Conservation (phyloP, 2,888 invertebrate genomes). For the Dysmachus trigonus region DNA sequence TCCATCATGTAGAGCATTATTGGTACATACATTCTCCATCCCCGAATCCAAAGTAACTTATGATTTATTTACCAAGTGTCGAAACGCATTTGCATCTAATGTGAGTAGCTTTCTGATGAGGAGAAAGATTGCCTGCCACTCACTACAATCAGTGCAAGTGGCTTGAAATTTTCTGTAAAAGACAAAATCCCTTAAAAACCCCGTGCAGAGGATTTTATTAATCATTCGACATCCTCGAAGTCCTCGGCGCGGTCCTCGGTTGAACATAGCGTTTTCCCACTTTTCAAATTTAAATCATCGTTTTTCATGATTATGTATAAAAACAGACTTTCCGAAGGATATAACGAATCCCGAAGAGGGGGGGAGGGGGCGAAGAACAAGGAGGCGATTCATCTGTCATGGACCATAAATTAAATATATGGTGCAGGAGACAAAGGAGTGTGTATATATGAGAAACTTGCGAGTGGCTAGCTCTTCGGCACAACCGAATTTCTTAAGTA, state of each 20-base stretch:
- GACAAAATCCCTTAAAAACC: neutral
- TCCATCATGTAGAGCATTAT: neutral
- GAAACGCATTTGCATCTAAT: neutral
- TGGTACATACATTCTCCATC: neutral
- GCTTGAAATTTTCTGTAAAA: neutral
- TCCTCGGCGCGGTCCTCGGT: neutral
- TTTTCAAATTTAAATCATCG: conserved; percentile 2
- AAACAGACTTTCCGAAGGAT: conserved; percentile 6
- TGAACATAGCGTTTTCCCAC: neutral
- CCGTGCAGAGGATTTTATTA: neutral
- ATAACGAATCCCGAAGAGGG: neutral
- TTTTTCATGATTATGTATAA: conserved; percentile 19
- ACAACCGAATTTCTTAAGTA: neutral
- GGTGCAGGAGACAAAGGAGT: neutral
- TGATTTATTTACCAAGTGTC: neutral
- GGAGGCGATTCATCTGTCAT: neutral
- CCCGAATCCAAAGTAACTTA: neutral
- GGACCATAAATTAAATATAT: conserved; percentile 2
- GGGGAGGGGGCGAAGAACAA: neutral
- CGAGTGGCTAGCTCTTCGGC: neutral
- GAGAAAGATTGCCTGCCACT: neutral
- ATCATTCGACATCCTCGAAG: neutral
- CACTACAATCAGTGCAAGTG: neutral
- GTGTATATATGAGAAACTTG: neutral
- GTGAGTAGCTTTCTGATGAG: neutral